These are phyloP conservation scores for Phorcus lineatus DNA, from an alignment of 2,888 invertebrate genomes.

Conservation along the genomic window DNA sequence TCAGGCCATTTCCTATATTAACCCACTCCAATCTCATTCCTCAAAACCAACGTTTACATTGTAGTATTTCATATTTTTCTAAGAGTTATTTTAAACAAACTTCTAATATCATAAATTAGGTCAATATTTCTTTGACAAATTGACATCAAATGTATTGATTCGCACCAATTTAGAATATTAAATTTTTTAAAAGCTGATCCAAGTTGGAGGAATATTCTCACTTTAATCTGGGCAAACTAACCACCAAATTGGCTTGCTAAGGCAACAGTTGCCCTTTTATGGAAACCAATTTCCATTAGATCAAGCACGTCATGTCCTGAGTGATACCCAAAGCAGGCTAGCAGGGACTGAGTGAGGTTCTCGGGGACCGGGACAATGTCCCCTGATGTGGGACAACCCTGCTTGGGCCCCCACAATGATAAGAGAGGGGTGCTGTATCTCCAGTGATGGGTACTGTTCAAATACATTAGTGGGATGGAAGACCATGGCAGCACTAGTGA, in stretches of 20 bases:
- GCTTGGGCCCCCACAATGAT: neutral
- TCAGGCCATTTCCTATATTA: no score
- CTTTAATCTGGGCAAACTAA: conserved; percentile 3
- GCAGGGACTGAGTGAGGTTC: neutral
- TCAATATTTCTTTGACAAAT: no score
- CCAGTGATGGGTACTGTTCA: neutral
- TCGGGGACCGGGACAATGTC: neutral
- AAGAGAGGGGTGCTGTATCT: neutral
- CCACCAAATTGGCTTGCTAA: neutral
- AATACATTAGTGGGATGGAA: neutral
- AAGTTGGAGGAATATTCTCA: neutral
- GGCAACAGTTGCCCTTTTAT: neutral
- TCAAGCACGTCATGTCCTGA: neutral
- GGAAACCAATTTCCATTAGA: conserved; percentile 7
- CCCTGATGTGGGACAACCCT: neutral
- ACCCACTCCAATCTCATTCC: no score
- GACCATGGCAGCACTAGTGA: neutral
- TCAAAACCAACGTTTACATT: no score
- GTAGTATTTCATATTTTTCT: no score
- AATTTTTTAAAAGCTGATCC: neutral
- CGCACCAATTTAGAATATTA: neutral
- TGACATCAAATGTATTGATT: no score
- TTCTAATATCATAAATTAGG: no score
- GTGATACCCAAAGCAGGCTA: neutral
- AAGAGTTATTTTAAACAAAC: no score